Base-by-base conservation (phyloP, 1,140 invertebrate genomes). In the Rhynchophorus ferrugineus region DNA sequence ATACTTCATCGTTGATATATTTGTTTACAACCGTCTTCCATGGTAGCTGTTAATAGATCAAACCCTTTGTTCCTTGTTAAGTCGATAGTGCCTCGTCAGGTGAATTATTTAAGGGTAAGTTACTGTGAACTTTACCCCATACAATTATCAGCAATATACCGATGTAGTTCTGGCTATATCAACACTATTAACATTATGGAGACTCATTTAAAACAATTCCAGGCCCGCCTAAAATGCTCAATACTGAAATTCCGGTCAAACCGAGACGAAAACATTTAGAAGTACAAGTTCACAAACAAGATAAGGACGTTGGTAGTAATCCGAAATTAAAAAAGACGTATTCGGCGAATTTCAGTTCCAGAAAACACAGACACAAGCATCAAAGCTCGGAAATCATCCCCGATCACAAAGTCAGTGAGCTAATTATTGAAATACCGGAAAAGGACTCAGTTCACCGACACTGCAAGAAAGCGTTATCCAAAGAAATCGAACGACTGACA, bases 401-500 rank as follows among this genome's bases (percentile, higher is more conserved):
- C n/a, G 16, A 3, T 3, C 33, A 19, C 41, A 54, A 47, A 33
- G 13, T 44, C 46, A 60, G 44, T 24, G 41, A 56, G 36, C 58
- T 49, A 16, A 58, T 58, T 14, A 48, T 59, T 3, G 58, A 57
- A 33, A 57, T 56, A 14, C 51, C 54, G 7, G 54, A 58, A 19
- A 24, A 38, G 17, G 58, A 58, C 11, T 37, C 22, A 34, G 24
- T 56, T n/a, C 50, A 54, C 6, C 65, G 56, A 49, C 66, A 61
- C 49, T 68, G 57, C 33, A 66, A 57, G 42, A 64, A 59, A 7
- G 49, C 61, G 24, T 54, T 72, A 2, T 52, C 51, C n/a, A 69
- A 66, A 59, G 70, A 73, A 61, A 70, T 69, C 35, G 63, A 67
- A 18, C 65, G 51, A 50, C 55, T 73, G 2, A 44, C 52, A 0